Conservation (phyloP, 92 coral and sea anemone species). For the Porites cylindrica region DNA sequence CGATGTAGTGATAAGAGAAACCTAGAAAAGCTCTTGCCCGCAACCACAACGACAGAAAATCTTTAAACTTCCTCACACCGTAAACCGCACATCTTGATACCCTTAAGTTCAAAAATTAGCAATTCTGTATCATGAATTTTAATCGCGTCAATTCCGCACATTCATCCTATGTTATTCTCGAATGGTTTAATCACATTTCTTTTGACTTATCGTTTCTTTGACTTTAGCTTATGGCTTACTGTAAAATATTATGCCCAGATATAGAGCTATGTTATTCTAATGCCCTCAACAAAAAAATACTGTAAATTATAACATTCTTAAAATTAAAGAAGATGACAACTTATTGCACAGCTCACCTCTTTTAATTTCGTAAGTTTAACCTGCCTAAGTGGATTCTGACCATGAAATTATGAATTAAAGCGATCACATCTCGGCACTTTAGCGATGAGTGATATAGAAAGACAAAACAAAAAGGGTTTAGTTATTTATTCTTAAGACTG, state of each 20-base stretch:
- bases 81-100: not conserved
- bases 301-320: not conserved
- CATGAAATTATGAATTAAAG: not conserved
- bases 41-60: slow-evolving; percentile 29
- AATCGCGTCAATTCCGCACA: not conserved
- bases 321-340: not conserved
- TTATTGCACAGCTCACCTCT: not conserved
- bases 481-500: not conserved
- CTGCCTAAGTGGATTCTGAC: not conserved
- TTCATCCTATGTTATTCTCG: not conserved
- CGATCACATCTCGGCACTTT: slow-evolving; percentile 5
- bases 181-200: no score
- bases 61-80: not conserved
- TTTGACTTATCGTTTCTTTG: not conserved
- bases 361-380: not conserved
- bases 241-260: not conserved
- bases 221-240: not conserved
- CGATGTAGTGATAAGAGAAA: not conserved
- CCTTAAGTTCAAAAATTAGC: not conserved
- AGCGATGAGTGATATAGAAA: not conserved
- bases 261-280: not conserved
- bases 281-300: not conserved
- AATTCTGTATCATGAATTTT: not conserved
- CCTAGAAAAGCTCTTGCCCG: not conserved
- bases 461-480: not conserved